Conservation (phyloP, 2,113 vertebrate genomes). For the Lagopus leucura region DNA sequence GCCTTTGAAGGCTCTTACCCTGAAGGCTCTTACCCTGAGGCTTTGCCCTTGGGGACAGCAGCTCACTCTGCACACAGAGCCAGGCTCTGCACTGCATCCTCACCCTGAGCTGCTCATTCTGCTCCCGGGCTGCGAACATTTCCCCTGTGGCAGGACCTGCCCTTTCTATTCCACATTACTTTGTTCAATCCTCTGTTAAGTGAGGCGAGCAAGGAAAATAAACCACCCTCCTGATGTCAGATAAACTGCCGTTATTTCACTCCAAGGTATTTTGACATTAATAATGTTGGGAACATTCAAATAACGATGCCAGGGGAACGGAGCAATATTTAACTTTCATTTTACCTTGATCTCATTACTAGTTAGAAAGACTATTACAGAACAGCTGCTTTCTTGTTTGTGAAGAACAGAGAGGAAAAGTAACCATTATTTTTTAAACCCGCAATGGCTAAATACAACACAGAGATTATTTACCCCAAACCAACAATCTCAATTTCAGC, state of each 20-base stretch:
- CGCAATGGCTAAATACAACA: slow-evolving; percentile 67
- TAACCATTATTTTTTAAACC: slow-evolving; percentile 49
- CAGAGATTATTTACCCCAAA: slow-evolving; percentile 61
- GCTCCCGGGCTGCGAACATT: background rate
- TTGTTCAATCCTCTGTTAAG: slow-evolving; percentile 13
- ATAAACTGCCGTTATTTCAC: slow-evolving; percentile 15
- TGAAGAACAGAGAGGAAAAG: slow-evolving; percentile 67
- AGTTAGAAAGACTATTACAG: slow-evolving; percentile 61
- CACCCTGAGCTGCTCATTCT: background rate
- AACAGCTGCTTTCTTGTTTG: slow-evolving; percentile 67
- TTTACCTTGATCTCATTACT: slow-evolving; percentile 72
- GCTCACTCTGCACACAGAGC: background rate
- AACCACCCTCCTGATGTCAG: slow-evolving; percentile 10
- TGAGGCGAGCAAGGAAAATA: slow-evolving; percentile 18
- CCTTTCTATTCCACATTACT: slow-evolving; percentile 6
- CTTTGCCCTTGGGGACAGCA: background rate
- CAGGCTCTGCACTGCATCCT: background rate
- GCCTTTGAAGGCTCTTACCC: background rate
- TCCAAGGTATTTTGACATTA: slow-evolving; percentile 55
- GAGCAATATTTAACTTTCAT: slow-evolving; percentile 70
- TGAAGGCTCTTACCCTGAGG: background rate
- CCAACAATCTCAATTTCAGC: slow-evolving; percentile 59
- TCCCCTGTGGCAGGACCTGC: background rate
- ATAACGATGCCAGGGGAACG: slow-evolving; percentile 48
- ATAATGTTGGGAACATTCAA: slow-evolving; percentile 51